Conservation (phyloP, 2,113 vertebrate species). For the Syrrhaptes paradoxus region DNA sequence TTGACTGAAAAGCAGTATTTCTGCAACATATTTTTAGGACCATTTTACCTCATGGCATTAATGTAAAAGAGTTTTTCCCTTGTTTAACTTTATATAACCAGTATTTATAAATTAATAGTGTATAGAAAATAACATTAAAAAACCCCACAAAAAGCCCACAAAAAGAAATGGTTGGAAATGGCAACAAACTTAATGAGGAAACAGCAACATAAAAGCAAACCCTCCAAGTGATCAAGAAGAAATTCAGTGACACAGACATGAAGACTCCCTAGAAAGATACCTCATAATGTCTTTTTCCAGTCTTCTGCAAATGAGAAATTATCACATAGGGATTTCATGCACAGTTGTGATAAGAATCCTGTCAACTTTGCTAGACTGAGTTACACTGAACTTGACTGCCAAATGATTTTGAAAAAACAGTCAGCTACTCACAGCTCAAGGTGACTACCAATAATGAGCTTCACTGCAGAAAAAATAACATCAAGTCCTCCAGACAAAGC, state of each 20-base stretch:
- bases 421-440: constrained; percentile 27
- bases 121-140: neutral
- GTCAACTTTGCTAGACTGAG: constrained; percentile 69
- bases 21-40: neutral
- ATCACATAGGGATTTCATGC: constrained; percentile 60
- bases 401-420: constrained; percentile 72
- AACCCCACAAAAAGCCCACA: neutral
- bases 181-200: constrained; percentile 38
- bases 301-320: constrained; percentile 69
- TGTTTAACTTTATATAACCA: neutral
- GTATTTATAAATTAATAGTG: constrained; percentile 28
- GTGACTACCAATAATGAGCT: constrained; percentile 36
- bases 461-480: neutral
- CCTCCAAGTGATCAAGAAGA: constrained; percentile 49
- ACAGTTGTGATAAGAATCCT: constrained; percentile 72
- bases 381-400: constrained; percentile 72
- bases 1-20: neutral
- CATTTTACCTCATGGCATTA: neutral
- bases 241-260: constrained; percentile 40
- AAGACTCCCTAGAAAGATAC: constrained; percentile 63
- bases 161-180: neutral
- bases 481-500: neutral
- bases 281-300: constrained; percentile 72
- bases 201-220: constrained; percentile 45
- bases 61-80: neutral